Evolutionary conservation across 2,797 vertebrate species (phyloP), one percentile per base, ranked within the genome.

Genomic region (Paguma larvata): DNA sequence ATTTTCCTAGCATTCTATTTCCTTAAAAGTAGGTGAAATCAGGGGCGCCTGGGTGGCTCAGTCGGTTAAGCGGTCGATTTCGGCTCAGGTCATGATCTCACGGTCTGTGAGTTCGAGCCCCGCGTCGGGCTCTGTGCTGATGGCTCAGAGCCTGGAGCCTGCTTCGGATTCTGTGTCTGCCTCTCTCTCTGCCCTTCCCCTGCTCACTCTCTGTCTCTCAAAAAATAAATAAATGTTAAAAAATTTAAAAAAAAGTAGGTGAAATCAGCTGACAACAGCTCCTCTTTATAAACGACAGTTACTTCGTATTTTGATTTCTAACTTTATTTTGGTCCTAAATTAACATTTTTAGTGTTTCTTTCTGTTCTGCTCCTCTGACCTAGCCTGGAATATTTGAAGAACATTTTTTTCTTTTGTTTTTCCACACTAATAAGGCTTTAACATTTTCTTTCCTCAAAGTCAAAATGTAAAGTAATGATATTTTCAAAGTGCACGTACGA

Each of bases 321-420:
- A 82, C 9, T 46, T 85, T 96, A 78, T 91, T 95, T 96, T 83
- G 34, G 83, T 59, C n/a, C 56, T n/a, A 94, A 94, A 91, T 96
- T 78, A 86, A 75, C 89, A 92, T 96, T 97, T 96, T 96, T 89
- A 93, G 77, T 84, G 67, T 95, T 96, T 93, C 94, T 90, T 94
- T 91, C 95, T 95, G 73, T 97, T 97, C 95, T 95, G 82, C 51
- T 86, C 82, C 86, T 97, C 96, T 98, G 95, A 95, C 91, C 94
- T 84, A 77, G 32, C 67, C 91, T 97, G 84, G 62, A 87, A 97
- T 97, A 32, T 88, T 11, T 93, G 38, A 96, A 96, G 86, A 96
- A 75, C 23, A 84, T 63, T 89, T 94, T 3, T 92, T 92, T 84
- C 70, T 46, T 72, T 89, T 21, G 48, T 30, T 32, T 90, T 53